Evolutionary conservation across 2,888 invertebrate species (phyloP), one percentile per base, ranked within the genome.

Genomic region (Drosophila kambysellisi): DNA sequence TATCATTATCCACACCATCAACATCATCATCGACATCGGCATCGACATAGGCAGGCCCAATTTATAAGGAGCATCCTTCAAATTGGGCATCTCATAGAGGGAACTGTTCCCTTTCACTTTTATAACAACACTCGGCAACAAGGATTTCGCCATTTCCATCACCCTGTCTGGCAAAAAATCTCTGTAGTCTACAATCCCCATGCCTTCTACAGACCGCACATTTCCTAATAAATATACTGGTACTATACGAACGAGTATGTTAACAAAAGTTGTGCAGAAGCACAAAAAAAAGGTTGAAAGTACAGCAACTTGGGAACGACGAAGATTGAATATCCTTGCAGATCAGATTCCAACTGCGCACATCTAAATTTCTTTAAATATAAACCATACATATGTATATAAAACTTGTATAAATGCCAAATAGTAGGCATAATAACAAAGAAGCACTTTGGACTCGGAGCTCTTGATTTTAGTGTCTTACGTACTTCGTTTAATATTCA

Each of bases 151-250:
- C n/a, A n/a, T 81, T 82, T 82, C 81, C 77, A 81, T 75, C 59
- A 69, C 56, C 25, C 50, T 12, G 60, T 12, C 52, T 59, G 39
- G 25, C 61, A 48, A 67, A 57, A 33, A 63, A 61, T 53, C 56
- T 60, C 69, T 8, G 20, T n/a, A 54, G 25, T 9, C n/a, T 15
- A 54, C 29, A n/a, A 41, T 54, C 51, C 60, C 51, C 41, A 41
- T 41, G 41, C 5, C 41, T 63, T 54, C 51, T 57, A 9, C 35
- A 56, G 41, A 30, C 48, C 63, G 58, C 54, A 58, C 70, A 60
- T 63, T 64, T 63, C 60, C 58, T 73, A 79, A 79, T 80, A 80
- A 76, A 80, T 73, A 76, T 68, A 25, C 65, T 57, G 56, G 20
- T 41, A 17, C 29, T 15, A n/a, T 25, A n/a, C 37, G 39, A n/a